A percentile compares a stretch with the other conserved stretches of the same genome.
Conservation (phyloP, 2,113 vertebrate genomes). For the Pristiophorus japonicus region DNA sequence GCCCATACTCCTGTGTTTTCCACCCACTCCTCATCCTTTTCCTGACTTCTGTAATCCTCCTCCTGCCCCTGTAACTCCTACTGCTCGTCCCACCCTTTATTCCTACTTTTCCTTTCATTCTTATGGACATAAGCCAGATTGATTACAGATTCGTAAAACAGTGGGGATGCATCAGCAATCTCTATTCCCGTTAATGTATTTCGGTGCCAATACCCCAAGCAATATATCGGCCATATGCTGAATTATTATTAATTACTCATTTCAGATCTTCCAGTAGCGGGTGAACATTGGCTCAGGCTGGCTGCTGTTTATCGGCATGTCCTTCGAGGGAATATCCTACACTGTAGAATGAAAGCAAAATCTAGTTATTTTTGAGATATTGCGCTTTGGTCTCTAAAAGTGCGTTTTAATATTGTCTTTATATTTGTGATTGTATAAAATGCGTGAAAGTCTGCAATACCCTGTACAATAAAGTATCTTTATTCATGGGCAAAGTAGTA, state of each 20-base stretch:
- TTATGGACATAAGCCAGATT: neutral
- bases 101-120: constrained; percentile 27
- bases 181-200: neutral
- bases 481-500: neutral
- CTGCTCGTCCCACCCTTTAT: constrained; percentile 1
- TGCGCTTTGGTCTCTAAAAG: neutral
- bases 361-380: neutral
- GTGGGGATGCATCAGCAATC: neutral
- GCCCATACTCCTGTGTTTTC: neutral
- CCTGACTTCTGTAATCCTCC: neutral
- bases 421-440: neutral
- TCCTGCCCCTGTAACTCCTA: neutral
- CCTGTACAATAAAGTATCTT: neutral
- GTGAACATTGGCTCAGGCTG: neutral
- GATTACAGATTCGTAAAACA: neutral
- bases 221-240: neutral
- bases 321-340: neutral
- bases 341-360: neutral
- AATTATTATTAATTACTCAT: constrained; percentile 14
- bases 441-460: neutral
- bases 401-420: neutral
- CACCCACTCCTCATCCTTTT: neutral
- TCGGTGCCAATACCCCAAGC: neutral
- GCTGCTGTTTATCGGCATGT: neutral
- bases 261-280: neutral